Percentiles rank a stretch among this genome's conserved stretches.
These are phyloP conservation scores for Trimorus sp. DNA, from an alignment of 2,888 invertebrate genomes.

Conservation along the genomic window DNA sequence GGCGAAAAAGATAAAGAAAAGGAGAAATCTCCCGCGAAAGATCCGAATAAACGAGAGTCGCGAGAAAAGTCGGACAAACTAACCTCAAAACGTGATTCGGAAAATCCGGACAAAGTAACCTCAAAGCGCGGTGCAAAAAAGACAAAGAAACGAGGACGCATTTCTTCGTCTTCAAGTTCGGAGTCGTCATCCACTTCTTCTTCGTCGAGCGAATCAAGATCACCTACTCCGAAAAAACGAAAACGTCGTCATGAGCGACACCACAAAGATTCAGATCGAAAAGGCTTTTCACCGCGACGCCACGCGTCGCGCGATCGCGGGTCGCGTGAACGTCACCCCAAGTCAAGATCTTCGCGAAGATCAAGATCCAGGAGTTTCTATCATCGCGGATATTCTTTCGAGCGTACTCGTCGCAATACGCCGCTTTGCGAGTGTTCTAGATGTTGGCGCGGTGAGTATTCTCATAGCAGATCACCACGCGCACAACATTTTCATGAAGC, in stretches of 20 bases:
- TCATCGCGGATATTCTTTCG: background rate
- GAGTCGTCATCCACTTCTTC: background rate
- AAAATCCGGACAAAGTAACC: background rate
- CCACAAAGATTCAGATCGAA: background rate
- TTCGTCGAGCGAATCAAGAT: background rate
- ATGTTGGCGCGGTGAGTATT: background rate
- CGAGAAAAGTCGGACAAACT: background rate
- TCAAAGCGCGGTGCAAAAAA: no score
- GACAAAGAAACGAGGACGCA: background rate
- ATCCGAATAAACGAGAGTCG: background rate
- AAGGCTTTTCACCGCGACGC: background rate
- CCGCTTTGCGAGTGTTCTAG: background rate
- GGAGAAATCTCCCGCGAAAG: background rate
- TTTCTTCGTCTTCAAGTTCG: background rate
- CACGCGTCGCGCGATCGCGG: background rate
- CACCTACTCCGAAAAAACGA: no score
- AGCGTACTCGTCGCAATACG: background rate
- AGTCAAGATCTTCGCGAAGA: no score
- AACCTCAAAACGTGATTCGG: background rate
- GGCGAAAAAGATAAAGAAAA: background rate
- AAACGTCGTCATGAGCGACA: background rate
- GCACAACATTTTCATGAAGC: background rate
- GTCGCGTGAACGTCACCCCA: background rate
- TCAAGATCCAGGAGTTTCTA: background rate
- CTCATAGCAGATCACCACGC: conserved; percentile 1